These are phyloP conservation scores for Kuschelorhynchus macadamiae DNA, from an alignment of 2,888 invertebrate genomes.

Conservation along the genomic window DNA sequence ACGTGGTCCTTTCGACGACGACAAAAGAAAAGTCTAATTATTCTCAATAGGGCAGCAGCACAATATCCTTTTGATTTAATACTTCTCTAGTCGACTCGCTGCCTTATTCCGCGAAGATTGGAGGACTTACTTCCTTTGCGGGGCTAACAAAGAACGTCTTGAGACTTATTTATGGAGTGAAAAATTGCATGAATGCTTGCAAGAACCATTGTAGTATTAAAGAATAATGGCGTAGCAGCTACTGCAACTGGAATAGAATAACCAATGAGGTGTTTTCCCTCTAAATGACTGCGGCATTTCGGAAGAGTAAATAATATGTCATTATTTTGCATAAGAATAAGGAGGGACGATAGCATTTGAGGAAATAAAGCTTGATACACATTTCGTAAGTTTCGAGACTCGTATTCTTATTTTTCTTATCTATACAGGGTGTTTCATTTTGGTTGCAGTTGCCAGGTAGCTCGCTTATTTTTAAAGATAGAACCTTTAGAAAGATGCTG, in stretches of 20 bases:
- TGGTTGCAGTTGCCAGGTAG: too few relatives aligned
- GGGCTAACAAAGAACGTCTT: conserved; percentile 38
- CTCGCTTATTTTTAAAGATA: too few relatives aligned
- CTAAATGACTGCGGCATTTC: conserved; percentile 30
- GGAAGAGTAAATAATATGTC: background rate
- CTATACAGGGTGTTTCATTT: too few relatives aligned
- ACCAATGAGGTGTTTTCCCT: conserved; percentile 29
- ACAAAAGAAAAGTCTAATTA: conserved; percentile 5
- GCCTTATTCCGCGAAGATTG: conserved; percentile 24
- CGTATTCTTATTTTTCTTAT: too few relatives aligned
- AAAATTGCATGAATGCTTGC: conserved; percentile 53
- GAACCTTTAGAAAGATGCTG: too few relatives aligned
- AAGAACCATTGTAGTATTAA: conserved; percentile 45
- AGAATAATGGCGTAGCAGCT: conserved; percentile 36
- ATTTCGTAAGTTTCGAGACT: too few relatives aligned
- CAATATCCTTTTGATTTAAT: conserved; percentile 15
- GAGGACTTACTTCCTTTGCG: conserved; percentile 40
- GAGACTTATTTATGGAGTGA: conserved; percentile 54
- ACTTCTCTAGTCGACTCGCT: conserved; percentile 11
- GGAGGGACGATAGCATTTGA: too few relatives aligned
- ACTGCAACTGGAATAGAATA: conserved; percentile 38
- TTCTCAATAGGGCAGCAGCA: background rate
- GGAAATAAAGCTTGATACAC: too few relatives aligned
- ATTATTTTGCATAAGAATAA: background rate
- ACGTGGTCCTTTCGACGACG: background rate